Evolutionary conservation across 53 echinoderm and acorn worm genomes (phyloP), one percentile per base, ranked within the genome.

Genomic region (Echinarachnius parma): DNA sequence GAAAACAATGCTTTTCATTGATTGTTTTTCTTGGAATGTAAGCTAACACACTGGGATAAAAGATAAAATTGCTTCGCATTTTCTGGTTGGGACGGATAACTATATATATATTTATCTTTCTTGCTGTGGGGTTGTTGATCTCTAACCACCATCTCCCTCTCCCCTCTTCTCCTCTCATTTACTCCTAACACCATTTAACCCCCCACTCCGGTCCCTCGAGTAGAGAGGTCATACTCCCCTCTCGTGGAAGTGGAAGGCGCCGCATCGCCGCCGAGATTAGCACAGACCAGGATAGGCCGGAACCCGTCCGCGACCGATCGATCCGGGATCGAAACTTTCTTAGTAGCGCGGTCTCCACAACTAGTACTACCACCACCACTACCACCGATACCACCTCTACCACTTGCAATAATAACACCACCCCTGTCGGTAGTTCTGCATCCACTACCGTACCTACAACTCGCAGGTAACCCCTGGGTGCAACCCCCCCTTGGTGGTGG

Each of bases 181-280:
- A 45, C 29, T 28, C 35, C 34, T 68, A 68, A 68, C 68, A 7
- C 42, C n/a, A n/a, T n/a, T n/a, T n/a, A n/a, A n/a, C n/a, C n/a
- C 42, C 7, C 42, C 42, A 39, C 42, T 9, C 13, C n/a, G n/a
- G n/a, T n/a, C n/a, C n/a, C n/a, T n/a, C 57, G 29, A 24, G 28
- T 39, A 72, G 74, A 45, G 74, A 72, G 74, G 57, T 72, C n/a
- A 56, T 56, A 9, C 74, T 72, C 74, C 74, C 74, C 55, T 72
- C 74, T 5, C 55, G 74, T 25, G 57, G 39, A 22, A 56, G 55
- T 37, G 74, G 74, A 72, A 23, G 74, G 74, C 74, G 74, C 57
- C 74, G 74, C 28, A 56, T 72, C 44, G 74, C 74, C 36, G 44
- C 74, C 0, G 74, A 72, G 57, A 72, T 72, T 28, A 72, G 39